Evolutionary conservation across 2,888 invertebrate genomes (phyloP), one percentile per base, ranked within the genome.

Genomic region (Thumatha senex): DNA sequence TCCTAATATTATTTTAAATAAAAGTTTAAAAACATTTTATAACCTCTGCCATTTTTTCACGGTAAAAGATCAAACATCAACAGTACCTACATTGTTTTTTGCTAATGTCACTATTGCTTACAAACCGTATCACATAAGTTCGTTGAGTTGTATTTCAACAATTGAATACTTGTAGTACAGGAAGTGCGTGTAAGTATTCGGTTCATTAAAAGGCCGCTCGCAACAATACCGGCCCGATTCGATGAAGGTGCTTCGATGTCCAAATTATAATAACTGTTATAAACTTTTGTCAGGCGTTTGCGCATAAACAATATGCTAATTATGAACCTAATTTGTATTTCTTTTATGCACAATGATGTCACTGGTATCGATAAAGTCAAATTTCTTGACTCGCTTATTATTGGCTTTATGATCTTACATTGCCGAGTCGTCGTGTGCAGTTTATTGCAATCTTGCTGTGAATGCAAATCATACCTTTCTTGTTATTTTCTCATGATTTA

Each of bases 181-280:
- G 88, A 89, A 84, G 86, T 76, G 77, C 89, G 88, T 88, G 89
- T 78, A 76, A 78, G 82, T 77, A 89, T 90, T 86, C 77, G 78
- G 73, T 76, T 76, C 74, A 78, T 77, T 78, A 77, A 76, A 74
- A 74, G 67, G 73, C 72, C 73, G 64, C 52, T 65, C 54, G 56
- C 61, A 67, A 69, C 58, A 45, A 53, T 58, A 63, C 61, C 63
- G 56, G 58, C 61, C 67, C 69, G 67, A 65, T 74, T 74, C 76
- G 70, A 66, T 63, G 77, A 70, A 73, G 76, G 67, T 65, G 60
- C 71, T 71, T 74, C 71, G 63, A 67, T 58, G 62, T 54, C 67
- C 63, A 73, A 74, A 72, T 63, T 66, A 61, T 69, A 67, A 72
- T 70, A 65, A 67, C 64, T 67, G 63, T 66, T 63, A 58, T 55